Percentiles rank a stretch among this genome's conserved stretches.
These are phyloP conservation scores for Florisuga fusca DNA, from an alignment of 2,797 vertebrate species.

Conservation along the genomic window DNA sequence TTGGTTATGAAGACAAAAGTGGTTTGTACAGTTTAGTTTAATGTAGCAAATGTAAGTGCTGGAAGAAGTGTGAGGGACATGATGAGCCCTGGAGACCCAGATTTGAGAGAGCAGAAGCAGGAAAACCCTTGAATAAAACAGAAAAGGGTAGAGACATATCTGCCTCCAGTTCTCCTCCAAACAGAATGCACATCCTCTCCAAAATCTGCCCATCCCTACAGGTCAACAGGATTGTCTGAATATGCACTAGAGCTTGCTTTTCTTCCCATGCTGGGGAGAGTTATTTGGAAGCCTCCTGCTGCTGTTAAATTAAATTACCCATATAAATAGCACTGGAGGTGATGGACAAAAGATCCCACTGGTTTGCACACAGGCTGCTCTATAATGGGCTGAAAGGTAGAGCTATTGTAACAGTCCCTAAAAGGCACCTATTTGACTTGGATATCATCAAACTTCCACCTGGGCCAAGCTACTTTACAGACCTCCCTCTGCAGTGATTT, in stretches of 20 bases:
- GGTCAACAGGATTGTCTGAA: slow-evolving; percentile 41
- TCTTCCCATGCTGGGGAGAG: slow-evolving; percentile 49
- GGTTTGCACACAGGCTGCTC: slow-evolving; percentile 16
- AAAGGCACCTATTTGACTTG: slow-evolving; percentile 5
- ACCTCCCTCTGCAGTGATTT: not conserved
- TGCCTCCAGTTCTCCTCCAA: not conserved
- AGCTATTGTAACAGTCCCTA: not conserved
- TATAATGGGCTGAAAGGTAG: not conserved
- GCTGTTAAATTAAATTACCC: slow-evolving; percentile 67
- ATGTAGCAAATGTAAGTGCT: not conserved
- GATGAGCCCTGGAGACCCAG: not conserved
- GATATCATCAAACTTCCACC: slow-evolving; percentile 11
- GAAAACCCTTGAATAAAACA: not conserved
- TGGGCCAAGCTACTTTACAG: not conserved
- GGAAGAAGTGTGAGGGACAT: not conserved
- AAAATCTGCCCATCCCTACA: not conserved
- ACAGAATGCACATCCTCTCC: not conserved
- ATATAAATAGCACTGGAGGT: slow-evolving; percentile 58
- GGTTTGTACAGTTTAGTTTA: not conserved
- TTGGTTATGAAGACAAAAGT: not conserved
- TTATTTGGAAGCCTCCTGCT: slow-evolving; percentile 66
- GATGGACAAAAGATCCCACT: slow-evolving; percentile 33
- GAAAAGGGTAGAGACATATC: not conserved
- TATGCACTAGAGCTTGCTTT: slow-evolving; percentile 49
- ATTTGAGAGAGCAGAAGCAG: not conserved